Evolutionary conservation across 2,113 vertebrate species (phyloP).

Genomic region (Peromyscus maniculatus): DNA sequence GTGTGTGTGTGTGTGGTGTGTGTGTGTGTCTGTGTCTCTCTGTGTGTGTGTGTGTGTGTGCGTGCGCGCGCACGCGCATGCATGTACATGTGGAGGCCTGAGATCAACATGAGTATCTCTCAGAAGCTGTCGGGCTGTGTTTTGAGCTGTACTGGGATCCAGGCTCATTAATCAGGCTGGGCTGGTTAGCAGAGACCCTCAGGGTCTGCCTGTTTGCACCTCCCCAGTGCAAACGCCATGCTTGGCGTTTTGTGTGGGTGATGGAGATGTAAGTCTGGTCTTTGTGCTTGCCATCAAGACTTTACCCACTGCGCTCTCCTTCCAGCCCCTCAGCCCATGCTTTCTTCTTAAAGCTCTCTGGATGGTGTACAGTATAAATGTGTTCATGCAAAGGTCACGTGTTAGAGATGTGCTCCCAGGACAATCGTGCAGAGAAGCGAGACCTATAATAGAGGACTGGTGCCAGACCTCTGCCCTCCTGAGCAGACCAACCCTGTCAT

Average conservation of each 20-base stretch:
- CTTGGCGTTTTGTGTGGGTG: not conserved
- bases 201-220: not conserved
- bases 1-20: too few relatives aligned
- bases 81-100: not conserved
- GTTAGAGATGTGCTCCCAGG: not conserved
- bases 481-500: not conserved
- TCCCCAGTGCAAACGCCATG: not conserved
- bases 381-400: not conserved
- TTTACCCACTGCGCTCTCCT: not conserved
- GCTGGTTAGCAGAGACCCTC: not conserved
- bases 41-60: too few relatives aligned
- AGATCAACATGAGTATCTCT: not conserved
- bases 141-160: not conserved
- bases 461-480: not conserved
- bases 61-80: too few relatives aligned
- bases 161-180: not conserved
- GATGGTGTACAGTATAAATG: too few relatives aligned
- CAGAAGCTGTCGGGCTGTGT: not conserved
- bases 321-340: not conserved
- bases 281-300: not conserved
- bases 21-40: too few relatives aligned
- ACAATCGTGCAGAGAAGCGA: not conserved
- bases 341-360: not conserved
- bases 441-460: rapidly evolving
- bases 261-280: not conserved